These are phyloP conservation scores for Erpornis zantholeuca DNA, from an alignment of 2,113 vertebrate genomes.

Conservation along the genomic window DNA sequence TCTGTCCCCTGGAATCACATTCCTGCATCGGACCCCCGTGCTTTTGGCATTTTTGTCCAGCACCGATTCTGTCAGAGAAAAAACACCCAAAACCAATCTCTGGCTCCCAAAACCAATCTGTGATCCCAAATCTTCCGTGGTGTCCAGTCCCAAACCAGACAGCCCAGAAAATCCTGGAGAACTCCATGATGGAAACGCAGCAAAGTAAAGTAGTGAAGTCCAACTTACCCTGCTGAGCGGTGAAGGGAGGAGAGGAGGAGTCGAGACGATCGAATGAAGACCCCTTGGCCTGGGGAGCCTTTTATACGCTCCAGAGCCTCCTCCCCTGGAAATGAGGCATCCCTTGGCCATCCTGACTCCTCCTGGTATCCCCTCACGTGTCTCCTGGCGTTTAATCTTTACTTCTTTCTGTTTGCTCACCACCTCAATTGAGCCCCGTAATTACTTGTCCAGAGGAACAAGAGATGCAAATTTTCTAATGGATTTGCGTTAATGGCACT, in stretches of 20 bases:
- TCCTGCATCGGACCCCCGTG: rapidly evolving
- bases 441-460: background rate
- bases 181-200: rapidly evolving
- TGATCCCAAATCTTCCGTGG: background rate
- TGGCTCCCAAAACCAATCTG: background rate
- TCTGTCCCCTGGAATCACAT: background rate
- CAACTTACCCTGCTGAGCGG: constrained; percentile 32
- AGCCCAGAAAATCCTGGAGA: background rate
- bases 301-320: background rate
- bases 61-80: background rate
- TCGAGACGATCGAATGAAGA: background rate
- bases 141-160: rapidly evolving
- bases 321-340: constrained; percentile 42
- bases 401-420: background rate
- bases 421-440: background rate
- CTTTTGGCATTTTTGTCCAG: background rate
- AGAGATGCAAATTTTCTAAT: background rate
- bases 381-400: background rate
- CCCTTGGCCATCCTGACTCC: background rate
- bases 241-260: background rate
- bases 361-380: background rate
- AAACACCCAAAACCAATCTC: background rate
- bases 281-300: background rate
- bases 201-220: background rate
- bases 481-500: background rate